Conservation (phyloP, 2,113 vertebrate genomes). For the Seriola rivoliana region DNA sequence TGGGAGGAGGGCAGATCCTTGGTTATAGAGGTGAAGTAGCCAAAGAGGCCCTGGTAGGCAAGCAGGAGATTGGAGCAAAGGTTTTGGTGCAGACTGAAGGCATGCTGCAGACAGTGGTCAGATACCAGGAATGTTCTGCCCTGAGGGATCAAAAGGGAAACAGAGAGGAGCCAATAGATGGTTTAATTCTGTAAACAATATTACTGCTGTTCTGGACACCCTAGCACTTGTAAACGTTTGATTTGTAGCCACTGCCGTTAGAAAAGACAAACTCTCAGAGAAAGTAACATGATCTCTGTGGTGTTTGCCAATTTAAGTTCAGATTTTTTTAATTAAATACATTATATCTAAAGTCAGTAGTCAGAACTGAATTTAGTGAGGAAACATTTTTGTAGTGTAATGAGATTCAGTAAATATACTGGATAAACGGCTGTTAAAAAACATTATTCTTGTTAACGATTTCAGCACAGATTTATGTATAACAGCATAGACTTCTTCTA, state of each 20-base stretch:
- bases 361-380: neutral
- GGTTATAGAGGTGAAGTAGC: conserved; percentile 91
- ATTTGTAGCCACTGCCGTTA: neutral
- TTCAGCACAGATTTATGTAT: neutral
- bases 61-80: conserved; percentile 93
- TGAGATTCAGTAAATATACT: neutral
- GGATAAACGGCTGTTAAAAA: neutral
- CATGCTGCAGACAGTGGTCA: conserved; percentile 94
- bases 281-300: neutral
- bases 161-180: neutral
- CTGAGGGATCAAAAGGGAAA: conserved; percentile 77
- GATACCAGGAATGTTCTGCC: conserved; percentile 93
- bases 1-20: conserved; percentile 93
- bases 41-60: conserved; percentile 95
- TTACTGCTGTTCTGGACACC: neutral
- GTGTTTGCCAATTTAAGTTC: neutral
- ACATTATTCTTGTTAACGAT: too few relatives aligned
- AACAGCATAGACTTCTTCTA: neutral
- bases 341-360: too few relatives aligned
- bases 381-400: neutral
- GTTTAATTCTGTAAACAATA: conserved; percentile 3
- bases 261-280: neutral
- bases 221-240: neutral
- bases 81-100: conserved; percentile 92
- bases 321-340: neutral